These are phyloP conservation scores for Stomatorhinus walkeri DNA, from an alignment of 2,797 vertebrate species.

Conservation along the genomic window DNA sequence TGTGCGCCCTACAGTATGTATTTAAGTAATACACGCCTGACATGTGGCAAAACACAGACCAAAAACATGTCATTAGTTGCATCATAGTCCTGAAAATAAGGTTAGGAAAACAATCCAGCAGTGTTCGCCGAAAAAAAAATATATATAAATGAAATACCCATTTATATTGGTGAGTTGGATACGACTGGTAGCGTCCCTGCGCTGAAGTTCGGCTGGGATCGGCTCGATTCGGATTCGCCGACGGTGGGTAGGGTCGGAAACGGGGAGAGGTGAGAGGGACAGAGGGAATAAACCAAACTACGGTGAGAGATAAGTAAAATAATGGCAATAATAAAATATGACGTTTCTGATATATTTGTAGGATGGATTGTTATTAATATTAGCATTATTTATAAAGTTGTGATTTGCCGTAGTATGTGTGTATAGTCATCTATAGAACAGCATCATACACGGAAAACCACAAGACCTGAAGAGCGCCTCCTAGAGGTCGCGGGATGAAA, in stretches of 20 bases:
- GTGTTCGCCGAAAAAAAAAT: slow-evolving; percentile 33
- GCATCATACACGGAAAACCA: neutral
- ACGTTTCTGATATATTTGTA: neutral
- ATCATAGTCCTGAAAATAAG: neutral
- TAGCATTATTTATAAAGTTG: neutral
- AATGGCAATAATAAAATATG: neutral
- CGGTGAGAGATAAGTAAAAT: neutral
- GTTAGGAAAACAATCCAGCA: neutral
- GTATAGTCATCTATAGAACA: neutral
- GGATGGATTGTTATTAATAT: neutral
- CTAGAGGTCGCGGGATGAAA: neutral
- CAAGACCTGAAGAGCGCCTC: neutral
- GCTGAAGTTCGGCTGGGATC: slow-evolving; percentile 43
- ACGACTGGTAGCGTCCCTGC: slow-evolving; percentile 51
- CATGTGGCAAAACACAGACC: slow-evolving; percentile 20
- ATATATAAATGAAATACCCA: slow-evolving; percentile 61
- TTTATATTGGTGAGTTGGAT: slow-evolving; percentile 40
- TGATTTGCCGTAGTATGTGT: neutral
- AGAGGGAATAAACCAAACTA: neutral
- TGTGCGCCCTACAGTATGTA: slow-evolving; percentile 31
- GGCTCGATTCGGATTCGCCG: slow-evolving; percentile 50
- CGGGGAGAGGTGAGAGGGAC: neutral
- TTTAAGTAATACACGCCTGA: slow-evolving; percentile 33
- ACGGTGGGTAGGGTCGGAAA: neutral
- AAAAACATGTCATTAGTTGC: neutral